Conservation (phyloP, 2,113 vertebrate genomes). For the Alectura lathami region DNA sequence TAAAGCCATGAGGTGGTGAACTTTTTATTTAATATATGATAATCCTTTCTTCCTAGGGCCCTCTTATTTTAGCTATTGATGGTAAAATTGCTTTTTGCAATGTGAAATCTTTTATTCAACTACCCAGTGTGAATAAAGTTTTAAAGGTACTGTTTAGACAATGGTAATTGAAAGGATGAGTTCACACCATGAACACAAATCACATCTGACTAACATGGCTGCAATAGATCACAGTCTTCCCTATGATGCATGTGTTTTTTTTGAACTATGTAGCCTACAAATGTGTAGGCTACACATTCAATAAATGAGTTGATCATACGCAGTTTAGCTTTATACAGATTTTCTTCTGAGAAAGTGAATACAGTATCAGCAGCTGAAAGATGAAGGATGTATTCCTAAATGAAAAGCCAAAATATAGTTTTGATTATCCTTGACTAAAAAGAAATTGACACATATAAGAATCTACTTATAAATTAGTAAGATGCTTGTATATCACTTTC, state of each 20-base stretch:
- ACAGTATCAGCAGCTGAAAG: background rate
- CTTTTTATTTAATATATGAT: constrained; percentile 74
- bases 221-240: background rate
- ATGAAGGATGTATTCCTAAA: background rate
- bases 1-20: constrained; percentile 73
- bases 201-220: background rate
- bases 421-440: background rate
- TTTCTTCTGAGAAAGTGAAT: background rate
- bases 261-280: background rate
- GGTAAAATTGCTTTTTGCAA: constrained; percentile 63
- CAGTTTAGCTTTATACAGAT: background rate
- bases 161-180: background rate
- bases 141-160: background rate
- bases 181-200: constrained; percentile 1
- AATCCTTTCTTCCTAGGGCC: constrained; percentile 66
- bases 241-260: background rate
- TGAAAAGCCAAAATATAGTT: background rate
- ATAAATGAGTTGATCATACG: background rate
- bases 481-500: background rate
- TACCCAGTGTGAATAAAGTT: constrained; percentile 30
- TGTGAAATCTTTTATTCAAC: constrained; percentile 58
- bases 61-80: constrained; percentile 67
- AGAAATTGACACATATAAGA: background rate
- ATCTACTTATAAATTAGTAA: background rate
- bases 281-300: background rate